Evolutionary conservation across 2,888 invertebrate genomes (phyloP).

Genomic region (Chaetogeoica ovagalla): DNA sequence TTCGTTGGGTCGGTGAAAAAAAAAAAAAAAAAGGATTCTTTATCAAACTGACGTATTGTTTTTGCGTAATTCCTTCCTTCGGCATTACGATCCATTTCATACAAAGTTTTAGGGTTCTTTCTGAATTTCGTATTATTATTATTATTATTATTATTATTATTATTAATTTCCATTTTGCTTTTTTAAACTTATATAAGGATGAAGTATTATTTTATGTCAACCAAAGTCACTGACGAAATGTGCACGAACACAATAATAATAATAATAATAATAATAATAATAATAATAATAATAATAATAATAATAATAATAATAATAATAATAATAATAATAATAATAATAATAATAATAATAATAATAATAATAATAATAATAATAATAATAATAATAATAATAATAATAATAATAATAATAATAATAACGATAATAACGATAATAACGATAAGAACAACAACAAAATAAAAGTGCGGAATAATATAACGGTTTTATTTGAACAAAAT

Average conservation of each 20-base stretch:
- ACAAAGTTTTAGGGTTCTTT: conserved; percentile 45
- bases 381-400: no score
- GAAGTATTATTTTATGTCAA: conserved; percentile 31
- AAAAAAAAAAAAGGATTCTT: conserved; percentile 51
- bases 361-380: no score
- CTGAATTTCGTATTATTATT: conserved; percentile 2
- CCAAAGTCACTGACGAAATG: neutral
- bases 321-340: no score
- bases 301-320: no score
- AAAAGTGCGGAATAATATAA: neutral
- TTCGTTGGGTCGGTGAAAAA: conserved; percentile 18
- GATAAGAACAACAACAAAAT: no score
- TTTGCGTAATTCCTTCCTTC: conserved; percentile 43
- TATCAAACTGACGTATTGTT: conserved; percentile 50
- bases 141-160: conserved; percentile 35
- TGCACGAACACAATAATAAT: neutral
- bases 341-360: no score
- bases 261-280: no score
- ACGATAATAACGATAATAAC: no score
- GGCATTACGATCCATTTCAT: conserved; percentile 19
- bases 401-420: no score
- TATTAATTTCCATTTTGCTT: conserved; percentile 45
- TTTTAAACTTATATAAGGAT: conserved; percentile 33
- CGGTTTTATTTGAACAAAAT: conserved; percentile 25
- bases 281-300: no score